Evolutionary conservation across 2,113 vertebrate genomes (phyloP).

Genomic region (Scartelaos histophorus): DNA sequence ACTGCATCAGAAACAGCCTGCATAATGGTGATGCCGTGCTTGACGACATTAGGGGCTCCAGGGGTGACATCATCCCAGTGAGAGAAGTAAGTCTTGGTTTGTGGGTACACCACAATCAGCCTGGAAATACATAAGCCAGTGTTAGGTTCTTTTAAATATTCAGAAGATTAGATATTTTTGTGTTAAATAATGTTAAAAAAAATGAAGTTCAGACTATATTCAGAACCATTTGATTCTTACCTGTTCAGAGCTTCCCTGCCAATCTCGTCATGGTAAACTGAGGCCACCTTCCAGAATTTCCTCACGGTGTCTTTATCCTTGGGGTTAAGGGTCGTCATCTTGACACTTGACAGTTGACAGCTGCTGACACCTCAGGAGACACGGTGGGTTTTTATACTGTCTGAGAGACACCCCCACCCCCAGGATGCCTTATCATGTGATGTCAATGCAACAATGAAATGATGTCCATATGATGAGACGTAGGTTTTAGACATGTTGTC

Average conservation of each 20-base stretch:
- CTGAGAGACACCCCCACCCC: not conserved
- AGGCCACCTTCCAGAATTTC: constrained; percentile 69
- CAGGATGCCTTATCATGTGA: not conserved
- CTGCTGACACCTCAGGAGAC: not conserved
- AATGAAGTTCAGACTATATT: not conserved
- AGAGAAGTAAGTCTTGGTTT: constrained; percentile 89
- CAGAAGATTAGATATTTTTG: not conserved
- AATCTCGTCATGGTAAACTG: constrained; percentile 30
- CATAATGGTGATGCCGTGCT: constrained; percentile 77
- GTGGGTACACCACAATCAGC: constrained; percentile 73
- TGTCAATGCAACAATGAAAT: not conserved
- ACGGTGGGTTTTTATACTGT: not conserved
- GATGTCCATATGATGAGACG: not conserved
- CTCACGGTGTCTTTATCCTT: constrained; percentile 72
- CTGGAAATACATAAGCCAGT: constrained; percentile 52
- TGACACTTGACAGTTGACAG: not conserved
- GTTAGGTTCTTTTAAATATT: not conserved
- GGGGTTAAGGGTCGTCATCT: constrained; percentile 76
- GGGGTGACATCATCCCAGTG: constrained; percentile 79
- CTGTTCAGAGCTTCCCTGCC: constrained; percentile 78
- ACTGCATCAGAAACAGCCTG: constrained; percentile 66
- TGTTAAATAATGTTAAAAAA: not conserved
- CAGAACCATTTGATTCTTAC: constrained; percentile 54
- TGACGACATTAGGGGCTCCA: constrained; percentile 66
- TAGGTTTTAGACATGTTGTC: not conserved